Evolutionary conservation across 2,888 invertebrate genomes (phyloP).

Genomic region (Cephus sareptanus): DNA sequence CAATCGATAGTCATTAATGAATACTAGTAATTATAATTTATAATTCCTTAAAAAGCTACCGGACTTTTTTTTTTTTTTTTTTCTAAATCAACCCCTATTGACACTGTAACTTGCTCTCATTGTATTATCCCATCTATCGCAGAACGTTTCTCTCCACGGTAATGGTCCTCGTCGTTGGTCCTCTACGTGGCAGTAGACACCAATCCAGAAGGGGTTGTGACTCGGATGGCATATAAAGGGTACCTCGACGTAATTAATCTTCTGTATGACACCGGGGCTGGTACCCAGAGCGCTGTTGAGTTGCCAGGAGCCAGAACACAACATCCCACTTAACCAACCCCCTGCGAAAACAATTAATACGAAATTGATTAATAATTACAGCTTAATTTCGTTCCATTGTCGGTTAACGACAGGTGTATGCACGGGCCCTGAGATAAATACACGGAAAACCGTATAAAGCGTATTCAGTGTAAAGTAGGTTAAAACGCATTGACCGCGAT

Average conservation of each 20-base stretch:
- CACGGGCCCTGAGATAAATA: not conserved
- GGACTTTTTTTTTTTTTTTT: not conserved
- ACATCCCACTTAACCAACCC: slow-evolving; percentile 58
- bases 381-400: slow-evolving; percentile 11
- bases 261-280: slow-evolving; percentile 52
- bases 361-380: slow-evolving; percentile 61
- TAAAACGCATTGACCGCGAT: not conserved
- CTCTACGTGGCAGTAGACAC: slow-evolving; percentile 1
- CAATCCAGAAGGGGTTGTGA: slow-evolving; percentile 13
- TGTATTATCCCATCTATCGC: not conserved
- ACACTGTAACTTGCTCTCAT: not conserved
- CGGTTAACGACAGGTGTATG: not conserved
- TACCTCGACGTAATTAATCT: slow-evolving; percentile 51
- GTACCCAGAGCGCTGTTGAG: slow-evolving; percentile 33
- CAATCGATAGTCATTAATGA: not conserved
- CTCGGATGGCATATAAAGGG: slow-evolving; percentile 34
- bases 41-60: not conserved
- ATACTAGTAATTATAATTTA: not conserved
- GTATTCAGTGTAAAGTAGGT: not conserved
- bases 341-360: slow-evolving; percentile 57
- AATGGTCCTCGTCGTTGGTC: not conserved
- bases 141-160: not conserved
- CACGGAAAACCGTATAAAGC: not conserved
- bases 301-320: slow-evolving; percentile 53
- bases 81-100: not conserved